These are phyloP conservation scores for Macheiramphus alcinus DNA, from an alignment of 2,113 vertebrate genomes.

Conservation along the genomic window DNA sequence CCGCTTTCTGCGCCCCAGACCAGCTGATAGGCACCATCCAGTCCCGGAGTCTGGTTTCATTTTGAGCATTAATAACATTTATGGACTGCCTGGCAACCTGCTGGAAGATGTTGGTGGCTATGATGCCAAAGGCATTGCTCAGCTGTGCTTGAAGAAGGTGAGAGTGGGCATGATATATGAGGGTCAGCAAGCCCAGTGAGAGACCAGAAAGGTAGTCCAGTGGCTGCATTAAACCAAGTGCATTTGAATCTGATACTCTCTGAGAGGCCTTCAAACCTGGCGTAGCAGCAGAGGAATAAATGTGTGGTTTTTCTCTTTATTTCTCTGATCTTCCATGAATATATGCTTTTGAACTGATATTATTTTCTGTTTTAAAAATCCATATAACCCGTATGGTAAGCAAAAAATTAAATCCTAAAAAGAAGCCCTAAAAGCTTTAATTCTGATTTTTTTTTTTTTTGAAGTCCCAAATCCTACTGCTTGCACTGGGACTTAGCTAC, in stretches of 20 bases:
- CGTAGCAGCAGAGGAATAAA: not conserved
- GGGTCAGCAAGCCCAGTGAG: not conserved
- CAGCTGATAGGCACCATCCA: not conserved
- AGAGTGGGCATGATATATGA: not conserved
- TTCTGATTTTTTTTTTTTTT: not conserved
- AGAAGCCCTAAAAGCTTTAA: not conserved
- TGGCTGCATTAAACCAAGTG: not conserved
- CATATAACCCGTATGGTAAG: not conserved
- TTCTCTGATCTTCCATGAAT: not conserved
- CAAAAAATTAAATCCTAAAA: not conserved
- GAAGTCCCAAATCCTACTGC: not conserved
- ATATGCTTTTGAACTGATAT: not conserved
- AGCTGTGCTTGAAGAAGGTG: not conserved
- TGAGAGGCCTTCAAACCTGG: not conserved
- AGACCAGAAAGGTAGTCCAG: not conserved
- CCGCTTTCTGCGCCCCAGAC: not conserved
- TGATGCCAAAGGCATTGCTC: not conserved
- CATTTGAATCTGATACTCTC: not conserved
- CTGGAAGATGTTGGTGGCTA: not conserved
- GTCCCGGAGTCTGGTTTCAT: not conserved
- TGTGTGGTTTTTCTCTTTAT: not conserved
- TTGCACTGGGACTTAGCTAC: not conserved
- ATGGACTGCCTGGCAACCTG: not conserved
- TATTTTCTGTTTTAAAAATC: not conserved
- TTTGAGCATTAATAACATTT: not conserved